Percentiles rank a stretch among this genome's conserved stretches.
These are phyloP conservation scores for Chorisops tibialis DNA, from an alignment of 2,888 invertebrate species.

Conservation along the genomic window DNA sequence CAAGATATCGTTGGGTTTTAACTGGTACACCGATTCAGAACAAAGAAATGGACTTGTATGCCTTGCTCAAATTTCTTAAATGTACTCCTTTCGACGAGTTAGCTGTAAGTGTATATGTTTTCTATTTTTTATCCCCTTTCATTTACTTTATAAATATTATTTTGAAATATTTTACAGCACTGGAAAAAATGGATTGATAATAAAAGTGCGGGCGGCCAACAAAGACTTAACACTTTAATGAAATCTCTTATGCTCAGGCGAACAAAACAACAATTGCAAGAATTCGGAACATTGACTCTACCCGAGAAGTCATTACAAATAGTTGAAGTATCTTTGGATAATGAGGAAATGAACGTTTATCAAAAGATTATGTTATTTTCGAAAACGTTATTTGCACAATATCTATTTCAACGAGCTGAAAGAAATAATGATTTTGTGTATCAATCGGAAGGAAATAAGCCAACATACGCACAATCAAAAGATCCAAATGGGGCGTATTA, in stretches of 20 bases:
- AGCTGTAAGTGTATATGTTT: constrained; percentile 53
- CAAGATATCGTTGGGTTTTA: constrained; percentile 73
- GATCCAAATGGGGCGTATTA: constrained; percentile 55
- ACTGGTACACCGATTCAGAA: constrained; percentile 97
- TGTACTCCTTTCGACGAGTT: constrained; percentile 88
- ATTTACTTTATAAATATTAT: neutral
- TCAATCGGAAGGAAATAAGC: constrained; percentile 36
- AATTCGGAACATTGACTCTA: constrained; percentile 61
- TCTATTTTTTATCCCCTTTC: constrained; percentile 10
- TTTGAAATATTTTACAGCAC: constrained; percentile 53
- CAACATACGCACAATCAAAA: constrained; percentile 46
- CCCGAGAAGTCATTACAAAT: constrained; percentile 61
- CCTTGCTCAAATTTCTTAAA: constrained; percentile 76
- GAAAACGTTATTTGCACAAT: constrained; percentile 71
- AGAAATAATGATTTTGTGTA: constrained; percentile 52
- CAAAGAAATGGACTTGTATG: constrained; percentile 78
- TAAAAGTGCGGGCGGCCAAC: constrained; percentile 71
- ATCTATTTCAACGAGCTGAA: constrained; percentile 71
- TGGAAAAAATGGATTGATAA: constrained; percentile 94
- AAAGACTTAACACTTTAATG: constrained; percentile 79
- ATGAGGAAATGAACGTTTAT: constrained; percentile 73
- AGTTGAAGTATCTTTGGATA: constrained; percentile 61
- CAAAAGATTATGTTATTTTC: constrained; percentile 71
- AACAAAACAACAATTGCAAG: constrained; percentile 77
- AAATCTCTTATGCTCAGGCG: constrained; percentile 81